Conservation (phyloP, 2,888 invertebrate species). For the Caenorhabditis macrosperma region DNA sequence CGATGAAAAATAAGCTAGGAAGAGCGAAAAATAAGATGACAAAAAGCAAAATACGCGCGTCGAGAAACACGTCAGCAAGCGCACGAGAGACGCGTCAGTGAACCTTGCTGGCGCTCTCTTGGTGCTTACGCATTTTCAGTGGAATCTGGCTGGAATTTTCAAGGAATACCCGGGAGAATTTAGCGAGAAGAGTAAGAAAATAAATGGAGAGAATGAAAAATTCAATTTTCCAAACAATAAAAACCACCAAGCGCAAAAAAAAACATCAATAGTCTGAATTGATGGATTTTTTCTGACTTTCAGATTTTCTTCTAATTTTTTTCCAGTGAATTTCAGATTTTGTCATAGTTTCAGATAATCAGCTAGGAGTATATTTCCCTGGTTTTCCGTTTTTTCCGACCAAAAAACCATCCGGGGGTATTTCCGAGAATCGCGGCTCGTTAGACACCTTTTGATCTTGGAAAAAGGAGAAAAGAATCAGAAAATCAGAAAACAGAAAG, state of each 20-base stretch:
- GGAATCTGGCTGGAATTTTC: no score
- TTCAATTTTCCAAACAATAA: no score
- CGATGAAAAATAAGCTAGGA: not conserved
- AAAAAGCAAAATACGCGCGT: not conserved
- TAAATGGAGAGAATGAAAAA: no score
- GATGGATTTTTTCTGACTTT: no score
- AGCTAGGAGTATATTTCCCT: no score
- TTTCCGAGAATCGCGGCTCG: not conserved
- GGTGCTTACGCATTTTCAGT: not conserved
- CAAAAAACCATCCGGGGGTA: not conserved
- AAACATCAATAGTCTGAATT: no score
- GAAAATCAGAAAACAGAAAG: not conserved
- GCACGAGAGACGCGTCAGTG: conserved; percentile 9
- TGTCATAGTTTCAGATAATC: no score
- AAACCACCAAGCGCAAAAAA: no score
- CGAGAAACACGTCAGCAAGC: conserved; percentile 10
- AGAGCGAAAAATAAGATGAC: not conserved
- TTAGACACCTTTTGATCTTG: not conserved
- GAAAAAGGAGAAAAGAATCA: not conserved
- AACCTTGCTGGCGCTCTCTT: not conserved
- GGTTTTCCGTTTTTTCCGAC: not conserved
- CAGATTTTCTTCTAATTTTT: no score
- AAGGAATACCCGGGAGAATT: no score
- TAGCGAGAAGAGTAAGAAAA: no score
- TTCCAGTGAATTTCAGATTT: no score